A percentile compares a stretch with the other conserved stretches of the same genome.
phyloP scores from a whole-genome alignment of 2,888 invertebrate species.

The Pseudeuparius sepicola region DNA sequence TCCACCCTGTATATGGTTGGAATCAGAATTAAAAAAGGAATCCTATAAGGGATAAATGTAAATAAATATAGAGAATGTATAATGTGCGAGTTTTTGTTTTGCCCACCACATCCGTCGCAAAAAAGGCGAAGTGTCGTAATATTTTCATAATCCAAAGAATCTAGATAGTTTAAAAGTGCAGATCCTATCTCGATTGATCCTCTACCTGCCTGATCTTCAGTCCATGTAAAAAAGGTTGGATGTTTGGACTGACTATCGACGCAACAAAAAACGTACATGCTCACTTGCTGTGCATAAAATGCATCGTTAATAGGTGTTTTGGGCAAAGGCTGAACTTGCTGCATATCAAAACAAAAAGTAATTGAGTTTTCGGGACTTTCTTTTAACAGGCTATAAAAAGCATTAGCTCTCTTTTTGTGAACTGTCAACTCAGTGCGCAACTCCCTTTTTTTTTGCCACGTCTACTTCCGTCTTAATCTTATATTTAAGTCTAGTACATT shows the following conservation, averaged over 20 bases:
- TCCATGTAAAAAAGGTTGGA: constrained; percentile 16
- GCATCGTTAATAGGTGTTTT: constrained; percentile 18
- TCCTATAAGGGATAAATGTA: too few species aligned
- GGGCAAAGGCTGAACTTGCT: constrained; percentile 20
- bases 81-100: constrained; percentile 18
- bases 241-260: constrained; percentile 14
- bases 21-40: too few species aligned
- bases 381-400: constrained; percentile 13
- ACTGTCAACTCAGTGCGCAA: background rate
- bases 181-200: constrained; percentile 14
- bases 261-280: constrained; percentile 16
- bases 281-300: constrained; percentile 20
- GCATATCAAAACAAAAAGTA: constrained; percentile 15
- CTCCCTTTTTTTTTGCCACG: background rate
- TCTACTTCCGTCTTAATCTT: background rate
- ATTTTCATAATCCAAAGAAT: constrained; percentile 5
- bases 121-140: constrained; percentile 11
- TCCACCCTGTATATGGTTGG: too few species aligned
- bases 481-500: constrained; percentile 7
- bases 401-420: constrained; percentile 2
- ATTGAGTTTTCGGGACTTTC: constrained; percentile 7
- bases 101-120: constrained; percentile 19
- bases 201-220: constrained; percentile 13
- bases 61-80: constrained; percentile 12
- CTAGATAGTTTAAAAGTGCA: constrained; percentile 10